Evolutionary conservation across 2,113 vertebrate species (phyloP).

Genomic region (Istiophorus platypterus): DNA sequence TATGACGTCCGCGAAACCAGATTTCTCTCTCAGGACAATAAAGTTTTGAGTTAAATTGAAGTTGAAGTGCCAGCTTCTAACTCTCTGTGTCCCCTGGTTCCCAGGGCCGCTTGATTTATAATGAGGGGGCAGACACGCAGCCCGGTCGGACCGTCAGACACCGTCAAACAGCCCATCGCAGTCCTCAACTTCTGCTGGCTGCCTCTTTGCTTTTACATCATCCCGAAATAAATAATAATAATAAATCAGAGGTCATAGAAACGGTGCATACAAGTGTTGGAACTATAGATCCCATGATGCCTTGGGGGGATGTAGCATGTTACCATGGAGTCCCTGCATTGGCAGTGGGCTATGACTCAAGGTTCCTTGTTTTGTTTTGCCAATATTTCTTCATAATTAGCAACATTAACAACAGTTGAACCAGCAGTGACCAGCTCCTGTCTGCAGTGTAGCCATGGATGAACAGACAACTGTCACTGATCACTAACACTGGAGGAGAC

Average conservation of each 20-base stretch:
- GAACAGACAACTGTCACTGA: background rate
- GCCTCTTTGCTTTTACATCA: too few species aligned
- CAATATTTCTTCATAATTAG: too few species aligned
- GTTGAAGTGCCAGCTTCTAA: conserved; percentile 20
- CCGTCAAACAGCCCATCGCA: too few species aligned
- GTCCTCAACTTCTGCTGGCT: too few species aligned
- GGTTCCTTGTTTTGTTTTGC: too few species aligned
- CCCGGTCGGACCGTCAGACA: background rate
- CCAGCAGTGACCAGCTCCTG: background rate
- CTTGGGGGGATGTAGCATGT: too few species aligned
- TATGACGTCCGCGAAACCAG: conserved; percentile 18
- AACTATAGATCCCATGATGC: too few species aligned
- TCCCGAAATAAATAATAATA: too few species aligned
- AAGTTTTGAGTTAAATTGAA: conserved; percentile 49
- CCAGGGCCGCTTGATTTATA: conserved; percentile 54
- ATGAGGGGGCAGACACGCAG: conserved; percentile 19
- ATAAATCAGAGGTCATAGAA: too few species aligned
- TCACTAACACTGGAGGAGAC: background rate
- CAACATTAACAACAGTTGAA: background rate
- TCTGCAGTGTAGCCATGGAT: background rate
- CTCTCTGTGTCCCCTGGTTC: conserved; percentile 16
- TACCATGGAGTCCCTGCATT: too few species aligned
- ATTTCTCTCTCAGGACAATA: conserved; percentile 34
- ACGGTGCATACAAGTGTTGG: too few species aligned
- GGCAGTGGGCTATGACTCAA: too few species aligned